These are phyloP conservation scores for Podiceps cristatus DNA, from an alignment of 2,113 vertebrate species.

Conservation along the genomic window DNA sequence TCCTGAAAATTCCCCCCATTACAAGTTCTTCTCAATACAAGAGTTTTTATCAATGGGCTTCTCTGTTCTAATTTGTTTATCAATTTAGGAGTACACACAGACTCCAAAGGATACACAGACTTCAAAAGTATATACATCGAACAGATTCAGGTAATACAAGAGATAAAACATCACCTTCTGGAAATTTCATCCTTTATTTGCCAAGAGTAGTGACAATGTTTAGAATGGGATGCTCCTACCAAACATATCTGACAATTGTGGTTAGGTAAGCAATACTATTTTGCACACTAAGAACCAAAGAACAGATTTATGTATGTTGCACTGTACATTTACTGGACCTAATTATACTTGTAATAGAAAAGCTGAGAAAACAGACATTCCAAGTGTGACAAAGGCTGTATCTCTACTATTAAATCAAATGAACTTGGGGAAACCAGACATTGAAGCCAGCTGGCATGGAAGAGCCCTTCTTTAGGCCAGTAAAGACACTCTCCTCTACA, in stretches of 20 bases:
- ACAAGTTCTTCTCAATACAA: neutral
- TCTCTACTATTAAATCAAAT: neutral
- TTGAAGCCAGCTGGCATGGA: neutral
- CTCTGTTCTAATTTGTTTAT: neutral
- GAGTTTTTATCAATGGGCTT: neutral
- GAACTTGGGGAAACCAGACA: neutral
- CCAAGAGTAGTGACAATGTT: neutral
- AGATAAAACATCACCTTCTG: neutral
- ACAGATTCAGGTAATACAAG: neutral
- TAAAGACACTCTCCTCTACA: neutral
- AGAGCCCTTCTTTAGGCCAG: neutral
- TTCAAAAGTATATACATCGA: neutral
- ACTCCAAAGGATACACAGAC: neutral
- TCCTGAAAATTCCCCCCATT: neutral
- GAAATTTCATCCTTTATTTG: neutral
- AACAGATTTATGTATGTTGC: neutral
- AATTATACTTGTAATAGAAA: neutral
- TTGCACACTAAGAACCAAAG: neutral
- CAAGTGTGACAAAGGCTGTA: neutral
- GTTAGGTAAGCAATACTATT: neutral
- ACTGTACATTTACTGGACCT: neutral
- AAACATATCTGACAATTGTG: neutral
- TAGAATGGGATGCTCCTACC: neutral
- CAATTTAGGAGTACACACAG: neutral
- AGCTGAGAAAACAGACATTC: neutral